Evolutionary conservation across 2,113 vertebrate genomes (phyloP), one percentile per base, ranked within the genome.

Genomic region (Pelusios castaneus): DNA sequence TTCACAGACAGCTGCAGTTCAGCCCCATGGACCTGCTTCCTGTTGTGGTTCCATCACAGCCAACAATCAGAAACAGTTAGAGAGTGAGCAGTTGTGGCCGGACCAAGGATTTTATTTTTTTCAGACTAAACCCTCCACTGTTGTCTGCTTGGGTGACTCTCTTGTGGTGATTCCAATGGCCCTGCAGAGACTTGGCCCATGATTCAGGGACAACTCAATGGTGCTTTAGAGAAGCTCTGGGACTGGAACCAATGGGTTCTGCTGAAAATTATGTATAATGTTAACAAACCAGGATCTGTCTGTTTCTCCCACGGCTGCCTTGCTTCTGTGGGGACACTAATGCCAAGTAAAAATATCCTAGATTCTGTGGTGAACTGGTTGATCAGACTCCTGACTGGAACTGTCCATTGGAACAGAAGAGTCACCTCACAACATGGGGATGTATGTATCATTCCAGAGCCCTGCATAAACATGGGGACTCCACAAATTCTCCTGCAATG

Each of bases 11-110:
- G 29, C 67, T 38, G 41, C 80, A 41, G 45, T 67, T 60, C 54
- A 78, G 38, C 67, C 47, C 43, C 87, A 67, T 0, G 0, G 47
- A 24, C 27, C 24, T 43, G 56, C 22, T 75, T 10, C 2, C 0
- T 0, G 1, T 3, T 27, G 31, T 1, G 38, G 43, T 41, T 75
- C 80, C 94, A 78, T 76, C 47, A 52, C n/a, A 89, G 41, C 38
- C 80, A 82, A 85, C 91, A 76, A 31, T 22, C 85, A 90, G 67
- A 45, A 5, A 55, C 29, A 76, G 73, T 31, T 54, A 45, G 17
- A 82, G 52, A 56, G 63, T 38, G 52, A 56, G 38, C 9, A 14
- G 38, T 21, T 82, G 43, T 49, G 70, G 73, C 45, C 52, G 83
- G 56, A 19, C 75, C 51, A 29, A 60, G 67, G 11, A 34, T n/a